Percentiles rank a stretch among this genome's conserved stretches.
These are phyloP conservation scores for Pelvicachromis taeniatus DNA, from an alignment of 2,113 vertebrate genomes.

Conservation along the genomic window DNA sequence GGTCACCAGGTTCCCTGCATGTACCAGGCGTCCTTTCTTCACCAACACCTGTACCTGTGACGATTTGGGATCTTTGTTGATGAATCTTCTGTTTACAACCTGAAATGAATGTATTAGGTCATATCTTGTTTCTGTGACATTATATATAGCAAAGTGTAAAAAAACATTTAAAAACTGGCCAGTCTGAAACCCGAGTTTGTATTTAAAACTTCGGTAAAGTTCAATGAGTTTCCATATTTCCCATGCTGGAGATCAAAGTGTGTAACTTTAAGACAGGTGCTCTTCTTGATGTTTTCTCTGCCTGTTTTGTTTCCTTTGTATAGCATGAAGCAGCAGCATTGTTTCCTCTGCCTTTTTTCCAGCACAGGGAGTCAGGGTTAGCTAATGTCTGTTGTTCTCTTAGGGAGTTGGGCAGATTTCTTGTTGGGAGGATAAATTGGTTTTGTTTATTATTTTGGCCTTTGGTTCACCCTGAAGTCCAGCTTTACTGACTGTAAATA, in stretches of 20 bases:
- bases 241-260: neutral
- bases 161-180: neutral
- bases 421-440: neutral
- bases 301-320: neutral
- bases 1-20: neutral
- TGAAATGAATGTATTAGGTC: neutral
- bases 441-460: neutral
- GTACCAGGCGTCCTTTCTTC: neutral
- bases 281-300: neutral
- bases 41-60: neutral
- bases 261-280: neutral
- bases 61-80: accelerated
- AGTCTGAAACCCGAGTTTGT: neutral
- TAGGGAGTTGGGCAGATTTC: neutral
- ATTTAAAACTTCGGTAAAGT: neutral
- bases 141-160: neutral
- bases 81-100: neutral
- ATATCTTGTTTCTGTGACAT: neutral
- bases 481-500: neutral
- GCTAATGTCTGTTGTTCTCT: neutral
- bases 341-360: neutral
- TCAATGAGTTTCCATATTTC: accelerated
- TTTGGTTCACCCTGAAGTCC: neutral
- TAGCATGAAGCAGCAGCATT: neutral
- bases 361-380: neutral